Base-by-base conservation (phyloP, 37 sponge, comb jelly and placozoan genomes). In the Spongia lamella region DNA sequence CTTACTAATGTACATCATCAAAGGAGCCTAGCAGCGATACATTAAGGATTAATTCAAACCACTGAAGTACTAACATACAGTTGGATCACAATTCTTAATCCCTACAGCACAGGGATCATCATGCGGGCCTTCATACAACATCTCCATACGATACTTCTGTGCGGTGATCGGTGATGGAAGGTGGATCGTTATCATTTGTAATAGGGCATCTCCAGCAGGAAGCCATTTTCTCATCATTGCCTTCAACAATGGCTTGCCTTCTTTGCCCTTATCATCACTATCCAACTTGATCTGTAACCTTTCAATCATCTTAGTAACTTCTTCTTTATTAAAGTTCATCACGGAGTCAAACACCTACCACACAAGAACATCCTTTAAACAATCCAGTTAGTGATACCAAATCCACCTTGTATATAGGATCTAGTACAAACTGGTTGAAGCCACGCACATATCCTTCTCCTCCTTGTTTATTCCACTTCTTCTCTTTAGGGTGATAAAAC, bases 391-490 rank as follows among this genome's bases (percentile, higher is more conserved):
- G n/a, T n/a, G n/a, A n/a, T n/a, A n/a, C n/a, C n/a, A n/a, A n/a
- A n/a, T n/a, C n/a, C 40, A 92, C 93, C 90, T 98, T 98, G 93
- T 76, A 98, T 75, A 98, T 98, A 38, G 99, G 99, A 73, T 98
- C 99, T 0, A 98, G 94, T 24, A 98, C 77, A 50, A 98, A 93
- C 83, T 93, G 88, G 62, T 87, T 87, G 82, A 98, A 98, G 1
- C 99, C 99, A 39, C 99, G 66, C n/a, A 78, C 86, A 26, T 84
- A 85, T 16, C 89, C 99, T 19, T 81, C 84, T 25, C 85, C 87
- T 1, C 68, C 76, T 3, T 78, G 77, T 66, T 94, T 95, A 81
- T 70, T 85, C 99, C 99, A 98, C 52, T 98, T 98, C 71, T 66
- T 83, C 51, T 87, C 89, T 63, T 82, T 86, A 38, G 82, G 60